These are phyloP conservation scores for Mizuhopecten yessoensis DNA, from an alignment of 1,140 invertebrate genomes.

Conservation along the genomic window DNA sequence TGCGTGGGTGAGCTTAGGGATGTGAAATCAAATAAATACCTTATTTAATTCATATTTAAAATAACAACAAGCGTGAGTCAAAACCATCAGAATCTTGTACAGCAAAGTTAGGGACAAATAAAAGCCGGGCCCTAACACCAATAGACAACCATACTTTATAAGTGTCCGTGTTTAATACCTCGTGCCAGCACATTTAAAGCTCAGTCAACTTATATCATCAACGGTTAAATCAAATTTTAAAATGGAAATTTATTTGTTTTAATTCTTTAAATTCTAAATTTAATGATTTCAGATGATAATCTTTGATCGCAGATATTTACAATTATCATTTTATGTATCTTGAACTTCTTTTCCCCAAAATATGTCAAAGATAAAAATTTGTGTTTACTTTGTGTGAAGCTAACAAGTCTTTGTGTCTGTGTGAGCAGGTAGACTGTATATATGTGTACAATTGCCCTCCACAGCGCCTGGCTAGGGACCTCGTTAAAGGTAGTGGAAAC, in stretches of 20 bases:
- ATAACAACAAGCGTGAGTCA: neutral
- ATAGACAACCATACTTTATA: neutral
- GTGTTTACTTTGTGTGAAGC: neutral
- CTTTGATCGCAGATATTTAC: too few species aligned
- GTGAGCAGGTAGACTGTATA: neutral
- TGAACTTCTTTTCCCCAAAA: too few species aligned
- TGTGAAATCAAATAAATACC: too few species aligned
- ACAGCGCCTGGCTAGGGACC: too few species aligned
- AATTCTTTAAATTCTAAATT: too few species aligned
- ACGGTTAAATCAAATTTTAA: neutral
- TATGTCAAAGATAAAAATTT: neutral
- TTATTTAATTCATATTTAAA: too few species aligned
- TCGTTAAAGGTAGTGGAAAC: neutral
- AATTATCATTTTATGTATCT: too few species aligned
- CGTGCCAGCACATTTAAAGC: neutral
- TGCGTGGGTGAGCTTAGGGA: too few species aligned
- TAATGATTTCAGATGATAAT: too few species aligned
- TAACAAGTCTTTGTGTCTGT: neutral
- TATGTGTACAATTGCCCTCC: neutral
- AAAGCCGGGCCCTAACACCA: neutral
- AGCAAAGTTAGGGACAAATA: constrained; percentile 6
- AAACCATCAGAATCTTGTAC: constrained; percentile 18
- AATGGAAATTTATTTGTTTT: too few species aligned
- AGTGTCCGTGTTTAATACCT: neutral
- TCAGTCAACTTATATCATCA: neutral